Conservation (phyloP, 2,113 vertebrate species). For the Alethe castanea region DNA sequence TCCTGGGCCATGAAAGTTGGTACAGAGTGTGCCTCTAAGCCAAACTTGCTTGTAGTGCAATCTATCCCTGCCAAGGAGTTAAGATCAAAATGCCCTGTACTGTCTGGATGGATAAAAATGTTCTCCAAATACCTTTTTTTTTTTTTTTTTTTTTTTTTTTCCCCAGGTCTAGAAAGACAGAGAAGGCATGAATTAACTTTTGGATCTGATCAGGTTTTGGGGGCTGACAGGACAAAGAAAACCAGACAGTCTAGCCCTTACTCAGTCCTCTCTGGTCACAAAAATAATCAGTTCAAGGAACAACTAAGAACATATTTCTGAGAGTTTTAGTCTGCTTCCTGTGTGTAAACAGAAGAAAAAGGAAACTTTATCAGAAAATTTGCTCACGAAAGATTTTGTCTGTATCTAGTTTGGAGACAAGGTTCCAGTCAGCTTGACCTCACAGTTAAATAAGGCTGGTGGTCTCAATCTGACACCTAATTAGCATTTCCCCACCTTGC, state of each 20-base stretch:
- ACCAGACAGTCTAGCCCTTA: background rate
- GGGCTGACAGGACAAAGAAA: background rate
- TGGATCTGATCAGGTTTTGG: background rate
- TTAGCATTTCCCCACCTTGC: constrained; percentile 37
- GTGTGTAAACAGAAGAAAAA: constrained; percentile 4
- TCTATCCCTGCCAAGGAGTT: background rate
- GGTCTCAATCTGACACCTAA: constrained; percentile 42
- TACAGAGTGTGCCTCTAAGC: background rate
- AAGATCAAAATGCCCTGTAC: background rate
- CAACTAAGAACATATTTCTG: background rate
- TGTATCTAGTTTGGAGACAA: background rate
- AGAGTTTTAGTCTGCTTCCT: constrained; percentile 4
- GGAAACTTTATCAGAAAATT: background rate
- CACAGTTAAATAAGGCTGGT: constrained; percentile 27
- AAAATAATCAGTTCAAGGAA: background rate
- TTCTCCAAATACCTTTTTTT: background rate
- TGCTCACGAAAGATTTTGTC: background rate
- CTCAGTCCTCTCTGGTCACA: background rate
- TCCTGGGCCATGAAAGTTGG: background rate
- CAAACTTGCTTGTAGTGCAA: background rate
- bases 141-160: background rate
- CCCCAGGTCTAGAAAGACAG: background rate
- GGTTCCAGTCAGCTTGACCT: constrained; percentile 38
- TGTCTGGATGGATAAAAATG: background rate
- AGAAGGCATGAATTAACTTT: background rate